Conservation (phyloP, 2,888 invertebrate genomes). For the Caradrina kadenii region DNA sequence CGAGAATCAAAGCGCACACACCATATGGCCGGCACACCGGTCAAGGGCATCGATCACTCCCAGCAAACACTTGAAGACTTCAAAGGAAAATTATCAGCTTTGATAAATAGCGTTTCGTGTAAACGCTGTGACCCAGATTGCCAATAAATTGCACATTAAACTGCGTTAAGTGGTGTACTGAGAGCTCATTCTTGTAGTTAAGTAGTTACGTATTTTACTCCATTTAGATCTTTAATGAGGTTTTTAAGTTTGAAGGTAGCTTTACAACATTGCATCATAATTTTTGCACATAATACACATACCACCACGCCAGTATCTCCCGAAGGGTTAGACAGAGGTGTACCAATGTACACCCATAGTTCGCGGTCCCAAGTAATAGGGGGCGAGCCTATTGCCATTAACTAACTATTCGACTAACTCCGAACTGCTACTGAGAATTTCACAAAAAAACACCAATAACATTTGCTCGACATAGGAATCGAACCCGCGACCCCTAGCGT, state of each 20-base stretch:
- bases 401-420: too few species aligned
- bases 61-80: slow-evolving; percentile 70
- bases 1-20: slow-evolving; percentile 72
- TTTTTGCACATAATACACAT: slow-evolving; percentile 8
- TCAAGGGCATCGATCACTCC: slow-evolving; percentile 76
- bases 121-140: slow-evolving; percentile 71
- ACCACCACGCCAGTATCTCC: too few species aligned
- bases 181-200: slow-evolving; percentile 50
- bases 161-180: slow-evolving; percentile 58
- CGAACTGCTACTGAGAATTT: too few species aligned
- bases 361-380: too few species aligned
- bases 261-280: slow-evolving; percentile 32
- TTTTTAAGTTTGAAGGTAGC: slow-evolving; percentile 29
- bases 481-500: too few species aligned
- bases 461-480: too few species aligned
- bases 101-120: slow-evolving; percentile 65
- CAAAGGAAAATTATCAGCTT: slow-evolving; percentile 74
- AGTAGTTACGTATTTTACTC: slow-evolving; percentile 46
- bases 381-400: too few species aligned
- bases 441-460: too few species aligned
- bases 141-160: slow-evolving; percentile 66
- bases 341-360: too few species aligned
- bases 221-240: slow-evolving; percentile 35
- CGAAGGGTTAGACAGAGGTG: too few species aligned
- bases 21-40: slow-evolving; percentile 79